Evolutionary conservation across 2,888 invertebrate species (phyloP), one percentile per base, ranked within the genome.

Genomic region (Lissocephala sabroskyi): DNA sequence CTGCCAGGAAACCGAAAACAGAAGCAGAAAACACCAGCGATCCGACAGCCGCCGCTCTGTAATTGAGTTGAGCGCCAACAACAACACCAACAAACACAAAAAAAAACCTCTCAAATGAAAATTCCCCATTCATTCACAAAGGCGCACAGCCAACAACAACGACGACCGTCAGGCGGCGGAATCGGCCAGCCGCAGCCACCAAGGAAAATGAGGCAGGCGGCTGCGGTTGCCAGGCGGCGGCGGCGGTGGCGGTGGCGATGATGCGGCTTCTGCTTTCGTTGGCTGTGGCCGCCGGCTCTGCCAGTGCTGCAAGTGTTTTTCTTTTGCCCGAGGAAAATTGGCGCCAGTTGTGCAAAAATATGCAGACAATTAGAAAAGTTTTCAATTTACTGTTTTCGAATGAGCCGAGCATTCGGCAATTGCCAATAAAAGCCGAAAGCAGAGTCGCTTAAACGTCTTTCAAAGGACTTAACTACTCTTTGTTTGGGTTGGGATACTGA

Each of bases 311-410:
- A 33, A 33, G 13, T 33, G 33, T 14, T 6, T 6, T 11, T 6
- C 33, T 11, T 5, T 32, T 32, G 13, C 23, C 37, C n/a, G 13
- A 62, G 52, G 43, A 57, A 52, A 63, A 52, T 58, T 71, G 67
- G 66, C 66, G 66, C 67, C 71, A 66, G 64, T 41, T 50, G 45
- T 49, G 42, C 29, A 52, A 53, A 66, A 67, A 52, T 57, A 61
- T 66, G 59, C 53, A 54, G 59, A 52, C 57, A 70, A 71, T 59
- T 55, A 62, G 40, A 61, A 65, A 55, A 49, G 41, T 48, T 37
- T 58, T 49, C 44, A 47, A 44, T 50, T 49, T 45, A 9, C 9
- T 1, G 46, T 46, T 51, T 58, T 37, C 35, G 26, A n/a, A n/a
- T n/a, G n/a, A n/a, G n/a, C n/a, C n/a, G n/a, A n/a, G n/a, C n/a